Percentiles rank a stretch among this genome's conserved stretches.
These are phyloP conservation scores for Cyprinodon brontotheroides DNA, from an alignment of 2,113 vertebrate species.

Conservation along the genomic window DNA sequence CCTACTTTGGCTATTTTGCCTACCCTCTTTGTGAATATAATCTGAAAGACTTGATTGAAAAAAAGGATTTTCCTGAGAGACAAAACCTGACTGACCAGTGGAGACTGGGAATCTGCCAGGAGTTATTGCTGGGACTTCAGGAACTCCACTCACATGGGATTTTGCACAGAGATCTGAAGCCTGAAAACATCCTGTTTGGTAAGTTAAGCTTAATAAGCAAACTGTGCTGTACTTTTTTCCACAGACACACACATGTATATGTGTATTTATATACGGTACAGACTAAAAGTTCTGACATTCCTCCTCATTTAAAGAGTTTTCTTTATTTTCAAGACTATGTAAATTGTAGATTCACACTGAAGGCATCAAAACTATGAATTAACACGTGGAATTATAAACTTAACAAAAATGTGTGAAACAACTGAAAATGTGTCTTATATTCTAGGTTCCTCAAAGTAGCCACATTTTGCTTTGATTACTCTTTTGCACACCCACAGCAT, in stretches of 20 bases:
- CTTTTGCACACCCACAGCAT: too few species aligned
- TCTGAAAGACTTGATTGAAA: not conserved
- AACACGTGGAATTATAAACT: too few species aligned
- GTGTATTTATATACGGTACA: too few species aligned
- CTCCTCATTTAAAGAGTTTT: too few species aligned
- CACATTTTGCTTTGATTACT: too few species aligned
- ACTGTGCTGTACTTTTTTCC: not conserved
- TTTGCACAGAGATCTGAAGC: not conserved
- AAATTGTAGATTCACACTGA: too few species aligned
- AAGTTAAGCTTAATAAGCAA: not conserved
- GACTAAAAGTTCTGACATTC: too few species aligned
- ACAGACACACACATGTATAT: not conserved
- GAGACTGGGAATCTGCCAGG: constrained; percentile 1
- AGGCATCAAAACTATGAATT: too few species aligned
- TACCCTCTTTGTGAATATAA: constrained; percentile 1
- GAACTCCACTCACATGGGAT: constrained; percentile 3
- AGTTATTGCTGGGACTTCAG: constrained; percentile 9
- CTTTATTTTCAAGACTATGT: too few species aligned
- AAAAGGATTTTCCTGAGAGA: constrained; percentile 1
- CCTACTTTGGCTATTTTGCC: not conserved
- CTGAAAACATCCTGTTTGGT: not conserved
- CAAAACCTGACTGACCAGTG: not conserved
- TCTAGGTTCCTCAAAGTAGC: too few species aligned
- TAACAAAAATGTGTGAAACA: too few species aligned
- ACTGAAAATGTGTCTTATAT: too few species aligned